Evolutionary conservation across 2,888 invertebrate species (phyloP).

Genomic region (Tethea ocularis): DNA sequence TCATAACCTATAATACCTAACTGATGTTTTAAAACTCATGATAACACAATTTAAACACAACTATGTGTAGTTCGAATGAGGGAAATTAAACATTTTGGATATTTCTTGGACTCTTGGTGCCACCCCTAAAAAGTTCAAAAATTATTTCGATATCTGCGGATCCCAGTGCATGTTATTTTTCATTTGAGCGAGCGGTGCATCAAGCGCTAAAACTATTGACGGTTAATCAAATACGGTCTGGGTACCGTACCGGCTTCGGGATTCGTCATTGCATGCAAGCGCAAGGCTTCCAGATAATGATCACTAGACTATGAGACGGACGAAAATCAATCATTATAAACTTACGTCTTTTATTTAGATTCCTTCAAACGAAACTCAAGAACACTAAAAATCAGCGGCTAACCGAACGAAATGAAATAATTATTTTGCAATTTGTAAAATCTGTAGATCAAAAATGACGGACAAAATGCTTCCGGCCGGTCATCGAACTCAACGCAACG

Average conservation of each 20-base stretch:
- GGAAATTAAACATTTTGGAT: background rate
- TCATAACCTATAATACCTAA: constrained; percentile 15
- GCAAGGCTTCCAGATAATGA: constrained; percentile 32
- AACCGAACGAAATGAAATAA: constrained; percentile 37
- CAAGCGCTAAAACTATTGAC: background rate
- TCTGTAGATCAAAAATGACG: constrained; percentile 72
- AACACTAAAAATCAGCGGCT: constrained; percentile 27
- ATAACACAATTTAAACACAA: no score
- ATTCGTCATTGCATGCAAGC: constrained; percentile 36
- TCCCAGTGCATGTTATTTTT: background rate
- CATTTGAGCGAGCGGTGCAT: background rate
- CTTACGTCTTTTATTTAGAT: constrained; percentile 25
- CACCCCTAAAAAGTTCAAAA: background rate
- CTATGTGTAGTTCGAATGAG: no score
- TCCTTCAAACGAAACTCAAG: constrained; percentile 28
- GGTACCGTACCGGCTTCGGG: constrained; percentile 40
- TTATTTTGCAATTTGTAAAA: constrained; percentile 50
- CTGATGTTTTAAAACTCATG: constrained; percentile 11
- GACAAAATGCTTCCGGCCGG: constrained; percentile 63
- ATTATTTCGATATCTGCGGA: background rate
- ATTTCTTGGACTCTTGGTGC: background rate
- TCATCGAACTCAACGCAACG: constrained; percentile 48
- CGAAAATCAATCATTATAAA: constrained; percentile 41
- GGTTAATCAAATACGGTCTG: no score
- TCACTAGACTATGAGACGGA: constrained; percentile 15